phyloP scores from a whole-genome alignment of 2,888 invertebrate genomes.

The Drosophila formosana region DNA sequence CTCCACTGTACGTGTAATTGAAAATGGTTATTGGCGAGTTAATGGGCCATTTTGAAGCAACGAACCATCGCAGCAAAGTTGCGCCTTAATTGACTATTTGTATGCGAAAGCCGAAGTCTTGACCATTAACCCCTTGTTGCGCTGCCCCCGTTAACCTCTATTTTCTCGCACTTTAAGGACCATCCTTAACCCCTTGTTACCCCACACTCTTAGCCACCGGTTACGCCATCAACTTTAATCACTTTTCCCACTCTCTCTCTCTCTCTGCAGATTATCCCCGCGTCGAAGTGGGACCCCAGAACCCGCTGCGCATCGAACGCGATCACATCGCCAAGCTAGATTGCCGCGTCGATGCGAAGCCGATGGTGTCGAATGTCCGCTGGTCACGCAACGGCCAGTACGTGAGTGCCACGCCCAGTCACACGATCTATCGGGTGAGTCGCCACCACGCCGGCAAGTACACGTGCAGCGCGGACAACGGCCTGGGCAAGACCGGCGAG shows the following conservation, averaged over 20 bases:
- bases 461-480: slow-evolving; percentile 95
- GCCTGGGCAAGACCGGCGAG: slow-evolving; percentile 92
- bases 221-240: neutral
- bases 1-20: slow-evolving; percentile 58
- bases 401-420: slow-evolving; percentile 91
- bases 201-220: neutral
- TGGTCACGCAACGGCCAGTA: slow-evolving; percentile 95
- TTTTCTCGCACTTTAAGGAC: neutral
- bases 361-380: slow-evolving; percentile 91
- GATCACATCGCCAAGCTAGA: slow-evolving; percentile 93
- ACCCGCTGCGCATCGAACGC: slow-evolving; percentile 94
- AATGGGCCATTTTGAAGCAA: slow-evolving; percentile 53
- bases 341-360: slow-evolving; percentile 97
- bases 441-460: slow-evolving; percentile 95
- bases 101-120: slow-evolving; percentile 46
- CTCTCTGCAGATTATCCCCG: slow-evolving; percentile 92
- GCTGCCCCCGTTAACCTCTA: neutral
- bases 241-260: neutral
- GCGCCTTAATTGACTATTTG: slow-evolving; percentile 72
- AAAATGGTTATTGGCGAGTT: slow-evolving; percentile 78
- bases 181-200: neutral
- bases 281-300: slow-evolving; percentile 96
- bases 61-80: slow-evolving; percentile 18
- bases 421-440: slow-evolving; percentile 91
- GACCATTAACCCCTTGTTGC: neutral